phyloP scores from a whole-genome alignment of 2,113 vertebrate genomes.

The Jacana jacana region DNA sequence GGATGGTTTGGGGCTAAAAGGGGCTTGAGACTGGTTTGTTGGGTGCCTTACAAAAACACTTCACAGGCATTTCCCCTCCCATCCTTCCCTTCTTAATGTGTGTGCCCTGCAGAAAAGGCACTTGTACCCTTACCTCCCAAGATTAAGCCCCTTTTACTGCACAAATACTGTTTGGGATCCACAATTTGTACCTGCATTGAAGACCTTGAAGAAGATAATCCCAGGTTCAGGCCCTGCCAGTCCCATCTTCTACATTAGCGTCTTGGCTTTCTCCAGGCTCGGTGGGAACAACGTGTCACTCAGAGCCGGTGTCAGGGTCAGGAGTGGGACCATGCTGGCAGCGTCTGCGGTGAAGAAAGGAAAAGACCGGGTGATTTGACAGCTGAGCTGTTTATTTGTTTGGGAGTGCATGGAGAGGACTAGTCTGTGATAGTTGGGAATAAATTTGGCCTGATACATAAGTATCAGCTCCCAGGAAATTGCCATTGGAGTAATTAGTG shows the following conservation, averaged over 20 bases:
- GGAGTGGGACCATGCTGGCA: not conserved
- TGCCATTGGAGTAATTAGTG: slow-evolving; percentile 44
- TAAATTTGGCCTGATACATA: not conserved
- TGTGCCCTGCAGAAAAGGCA: not conserved
- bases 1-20: slow-evolving; percentile 39
- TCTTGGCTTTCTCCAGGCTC: not conserved
- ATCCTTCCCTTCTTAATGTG: not conserved
- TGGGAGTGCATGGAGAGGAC: not conserved
- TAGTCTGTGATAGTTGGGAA: not conserved
- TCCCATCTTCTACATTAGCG: not conserved
- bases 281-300: accelerated
- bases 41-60: not conserved
- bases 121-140: not conserved
- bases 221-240: not conserved
- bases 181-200: not conserved
- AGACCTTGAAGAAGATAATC: not conserved
- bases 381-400: not conserved
- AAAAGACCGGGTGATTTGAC: not conserved
- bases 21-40: slow-evolving; percentile 10
- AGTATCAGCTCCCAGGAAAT: slow-evolving; percentile 56
- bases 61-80: not conserved
- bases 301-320: not conserved
- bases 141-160: not conserved
- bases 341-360: not conserved
- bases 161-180: not conserved